Base-by-base conservation (phyloP, 2,888 invertebrate genomes). In the Parnassius mnemosyne region DNA sequence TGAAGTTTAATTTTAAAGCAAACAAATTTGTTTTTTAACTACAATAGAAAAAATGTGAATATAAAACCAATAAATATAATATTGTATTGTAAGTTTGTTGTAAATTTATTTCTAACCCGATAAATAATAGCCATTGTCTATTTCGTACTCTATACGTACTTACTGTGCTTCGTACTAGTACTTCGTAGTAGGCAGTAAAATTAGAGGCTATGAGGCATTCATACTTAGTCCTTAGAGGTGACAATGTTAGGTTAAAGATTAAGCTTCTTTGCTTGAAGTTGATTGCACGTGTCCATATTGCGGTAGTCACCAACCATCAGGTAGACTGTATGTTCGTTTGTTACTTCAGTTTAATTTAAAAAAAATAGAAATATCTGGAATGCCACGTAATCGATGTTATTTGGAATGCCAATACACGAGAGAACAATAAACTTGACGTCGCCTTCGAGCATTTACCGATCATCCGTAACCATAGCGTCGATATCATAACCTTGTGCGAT, bases 401-500 rank as follows among this genome's bases (percentile, higher is more conserved):
- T 53, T 42, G 57, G 46, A 61, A 46, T 53, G 41, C 13, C 42
- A 53, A 57, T 53, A 57, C 20, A 34, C 42, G 50, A 34, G 49
- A 43, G 16, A 51, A 58, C 51, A 58, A 63, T 58, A 44, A 44
- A 63, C 12, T 13, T 52, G 49, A 56, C 53, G 60, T 63, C 54
- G 60, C 57, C 60, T 58, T 56, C 54, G 57, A 44, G 13, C 63
- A 53, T 63, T 63, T 63, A 56, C 63, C 60, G 55, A 60, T 63
- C 52, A 66, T 63, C 60, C 59, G 63, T 65, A 60, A 68, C 64
- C 65, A 73, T 54, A 44, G 59, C 83, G 78, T 84, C 87, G 87
- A 88, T 91, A 89, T 89, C 90, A 89, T 88, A 90, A 87, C 89
- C 87, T 90, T 85, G 86, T 87, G 89, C 89, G 87, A 89, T 89